These are phyloP conservation scores for Eclectus roratus DNA, from an alignment of 2,113 vertebrate genomes.

Conservation along the genomic window DNA sequence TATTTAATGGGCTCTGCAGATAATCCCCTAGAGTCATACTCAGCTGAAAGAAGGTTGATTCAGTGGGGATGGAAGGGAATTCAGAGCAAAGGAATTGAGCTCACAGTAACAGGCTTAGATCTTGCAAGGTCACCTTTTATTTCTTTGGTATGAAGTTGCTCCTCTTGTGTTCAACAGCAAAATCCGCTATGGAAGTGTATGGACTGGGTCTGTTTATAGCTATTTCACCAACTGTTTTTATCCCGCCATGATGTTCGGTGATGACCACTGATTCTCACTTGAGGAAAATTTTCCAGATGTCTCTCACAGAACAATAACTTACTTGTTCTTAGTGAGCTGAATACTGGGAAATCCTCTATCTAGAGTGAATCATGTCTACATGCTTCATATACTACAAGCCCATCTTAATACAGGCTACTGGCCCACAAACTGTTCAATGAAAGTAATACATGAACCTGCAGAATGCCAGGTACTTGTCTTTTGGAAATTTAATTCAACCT, in stretches of 20 bases:
- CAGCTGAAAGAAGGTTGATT: background rate
- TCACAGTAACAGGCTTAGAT: background rate
- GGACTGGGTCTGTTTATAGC: background rate
- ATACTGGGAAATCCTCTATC: background rate
- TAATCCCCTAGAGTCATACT: background rate
- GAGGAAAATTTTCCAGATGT: background rate
- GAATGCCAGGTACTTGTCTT: background rate
- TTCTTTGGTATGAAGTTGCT: background rate
- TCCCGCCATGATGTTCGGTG: background rate
- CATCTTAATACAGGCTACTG: background rate
- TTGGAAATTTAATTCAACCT: background rate
- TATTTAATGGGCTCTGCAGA: slow-evolving; percentile 1
- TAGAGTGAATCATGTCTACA: background rate
- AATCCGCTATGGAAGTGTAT: background rate
- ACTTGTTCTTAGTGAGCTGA: background rate
- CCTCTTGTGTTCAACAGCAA: background rate
- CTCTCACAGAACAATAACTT: background rate
- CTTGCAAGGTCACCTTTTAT: background rate
- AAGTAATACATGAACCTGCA: background rate
- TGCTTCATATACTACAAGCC: background rate
- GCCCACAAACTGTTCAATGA: background rate
- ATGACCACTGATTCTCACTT: background rate
- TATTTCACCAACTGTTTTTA: background rate
- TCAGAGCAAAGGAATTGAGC: background rate
- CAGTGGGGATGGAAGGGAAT: background rate